Percentiles rank a stretch among this genome's conserved stretches.
Conservation (phyloP, 2,113 vertebrate species). For the rabbit (Oryctolagus cuniculus) region mOryCun1.1 NC_091442.1:85191001-85191500, state of each 20-base stretch:
- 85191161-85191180: not conserved
- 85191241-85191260: slow-evolving; percentile 16
- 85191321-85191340: slow-evolving; percentile 32
- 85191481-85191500: not conserved
- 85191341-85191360: not conserved
- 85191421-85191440: not conserved
- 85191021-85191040: too few species aligned
- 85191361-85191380: too few species aligned
- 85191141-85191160: too few species aligned
- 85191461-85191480: not conserved
- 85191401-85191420: not conserved
- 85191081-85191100: too few species aligned
- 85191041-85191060: too few species aligned
- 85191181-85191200: slow-evolving; percentile 6
- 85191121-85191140: too few species aligned
- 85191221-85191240: not conserved
- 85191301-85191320: not conserved
- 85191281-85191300: not conserved
- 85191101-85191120: too few species aligned
- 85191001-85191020: too few species aligned
- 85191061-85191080: too few species aligned
- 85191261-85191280: not conserved
- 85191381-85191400: too few species aligned
- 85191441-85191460: too few species aligned
- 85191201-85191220: not conserved